Evolutionary conservation across 2,113 vertebrate genomes (phyloP).

Genomic region (Ranitomeya variabilis): DNA sequence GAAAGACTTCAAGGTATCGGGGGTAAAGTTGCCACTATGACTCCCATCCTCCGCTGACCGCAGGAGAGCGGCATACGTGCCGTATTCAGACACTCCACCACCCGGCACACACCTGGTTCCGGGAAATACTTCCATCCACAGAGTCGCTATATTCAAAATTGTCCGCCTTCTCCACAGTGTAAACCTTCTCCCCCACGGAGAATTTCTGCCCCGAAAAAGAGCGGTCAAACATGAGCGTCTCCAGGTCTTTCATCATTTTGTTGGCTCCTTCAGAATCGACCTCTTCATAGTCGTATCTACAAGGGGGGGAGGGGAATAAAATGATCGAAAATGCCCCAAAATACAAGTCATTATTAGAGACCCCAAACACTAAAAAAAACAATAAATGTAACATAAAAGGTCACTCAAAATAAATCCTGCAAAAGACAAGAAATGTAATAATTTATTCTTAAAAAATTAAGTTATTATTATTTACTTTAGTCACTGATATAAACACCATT

Average conservation of each 20-base stretch:
- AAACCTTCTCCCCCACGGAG: slow-evolving; percentile 84
- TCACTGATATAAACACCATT: no score
- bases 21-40: no score
- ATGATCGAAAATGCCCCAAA: background rate
- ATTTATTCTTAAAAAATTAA: no score
- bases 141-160: slow-evolving; percentile 96
- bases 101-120: slow-evolving; percentile 85
- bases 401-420: background rate
- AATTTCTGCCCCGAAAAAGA: slow-evolving; percentile 89
- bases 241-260: slow-evolving; percentile 94
- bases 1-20: no score
- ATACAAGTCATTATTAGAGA: no score
- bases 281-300: slow-evolving; percentile 96
- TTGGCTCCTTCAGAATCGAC: slow-evolving; percentile 90
- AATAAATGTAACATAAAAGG: background rate
- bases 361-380: background rate
- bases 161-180: slow-evolving; percentile 88
- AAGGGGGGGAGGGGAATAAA: background rate
- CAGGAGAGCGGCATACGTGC: no score
- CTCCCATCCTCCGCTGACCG: no score
- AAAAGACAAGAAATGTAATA: no score
- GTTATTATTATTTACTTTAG: no score
- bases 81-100: no score
- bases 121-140: slow-evolving; percentile 92
- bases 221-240: slow-evolving; percentile 83